phyloP scores from a whole-genome alignment of 1,140 invertebrate genomes.

The Eriocheir sinensis region DNA sequence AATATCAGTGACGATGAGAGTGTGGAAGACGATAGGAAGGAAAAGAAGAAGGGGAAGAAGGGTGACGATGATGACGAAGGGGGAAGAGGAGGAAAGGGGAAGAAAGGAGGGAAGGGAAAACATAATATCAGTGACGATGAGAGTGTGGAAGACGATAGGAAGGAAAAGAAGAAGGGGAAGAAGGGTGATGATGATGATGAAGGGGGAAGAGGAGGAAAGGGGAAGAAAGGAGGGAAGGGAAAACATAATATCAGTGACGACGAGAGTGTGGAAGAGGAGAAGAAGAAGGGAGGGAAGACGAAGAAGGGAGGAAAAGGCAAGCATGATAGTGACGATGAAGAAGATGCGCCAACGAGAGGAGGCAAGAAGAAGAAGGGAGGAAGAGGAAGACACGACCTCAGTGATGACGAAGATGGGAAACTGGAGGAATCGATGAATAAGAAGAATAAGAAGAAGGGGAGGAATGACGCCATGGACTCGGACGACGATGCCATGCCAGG shows the following conservation, averaged over 20 bases:
- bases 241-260: too few relatives aligned
- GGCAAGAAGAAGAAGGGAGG: constrained; percentile 68
- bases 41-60: not conserved
- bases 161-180: constrained; percentile 39
- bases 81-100: not conserved
- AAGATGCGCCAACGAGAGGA: constrained; percentile 44
- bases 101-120: not conserved
- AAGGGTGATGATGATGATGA: not conserved
- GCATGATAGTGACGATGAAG: too few relatives aligned
- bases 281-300: not conserved
- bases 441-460: constrained; percentile 79
- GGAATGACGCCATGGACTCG: constrained; percentile 76
- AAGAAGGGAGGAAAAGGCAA: not conserved
- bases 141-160: too few relatives aligned
- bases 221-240: not conserved
- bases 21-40: constrained; percentile 44
- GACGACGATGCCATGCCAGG: too few relatives aligned
- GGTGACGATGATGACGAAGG: not conserved
- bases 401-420: too few relatives aligned
- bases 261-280: too few relatives aligned
- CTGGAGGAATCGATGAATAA: constrained; percentile 47
- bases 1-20: too few relatives aligned
- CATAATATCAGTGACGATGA: too few relatives aligned
- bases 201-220: not conserved
- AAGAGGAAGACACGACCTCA: constrained; percentile 23